phyloP scores from a whole-genome alignment of 2,113 vertebrate genomes.

The Ammodytes dubius region DNA sequence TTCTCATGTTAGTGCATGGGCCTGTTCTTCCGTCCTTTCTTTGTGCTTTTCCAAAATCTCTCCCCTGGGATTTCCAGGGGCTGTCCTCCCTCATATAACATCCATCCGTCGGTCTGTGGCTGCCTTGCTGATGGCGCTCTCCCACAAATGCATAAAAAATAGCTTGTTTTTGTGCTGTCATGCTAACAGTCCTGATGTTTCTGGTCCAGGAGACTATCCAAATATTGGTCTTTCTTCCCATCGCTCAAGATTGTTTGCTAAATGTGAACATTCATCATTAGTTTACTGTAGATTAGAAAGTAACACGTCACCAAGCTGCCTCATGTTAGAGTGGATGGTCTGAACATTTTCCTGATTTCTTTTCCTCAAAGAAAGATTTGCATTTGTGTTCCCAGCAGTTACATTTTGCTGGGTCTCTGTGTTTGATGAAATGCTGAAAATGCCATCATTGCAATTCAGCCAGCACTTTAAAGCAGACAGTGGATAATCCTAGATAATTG shows the following conservation, averaged over 20 bases:
- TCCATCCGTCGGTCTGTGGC: conserved; percentile 19
- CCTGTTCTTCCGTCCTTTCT: background rate
- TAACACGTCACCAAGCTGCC: background rate
- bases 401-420: background rate
- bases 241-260: background rate
- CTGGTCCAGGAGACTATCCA: conserved; percentile 21
- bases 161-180: conserved; percentile 21
- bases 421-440: background rate
- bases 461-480: background rate
- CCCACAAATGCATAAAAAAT: conserved; percentile 35
- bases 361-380: background rate
- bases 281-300: background rate
- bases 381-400: background rate
- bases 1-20: conserved; percentile 3
- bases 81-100: conserved; percentile 4
- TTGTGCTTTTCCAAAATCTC: conserved; percentile 4
- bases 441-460: too few relatives aligned
- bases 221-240: conserved; percentile 14
- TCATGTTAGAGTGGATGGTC: background rate
- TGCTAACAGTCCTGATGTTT: conserved; percentile 6
- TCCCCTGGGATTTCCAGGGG: conserved; percentile 7
- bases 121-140: conserved; percentile 13
- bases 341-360: background rate
- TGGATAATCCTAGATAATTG: conserved; percentile 34
- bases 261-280: background rate